Conservation (phyloP, 2,797 vertebrate genomes). For the Sebastes itinus region DNA sequence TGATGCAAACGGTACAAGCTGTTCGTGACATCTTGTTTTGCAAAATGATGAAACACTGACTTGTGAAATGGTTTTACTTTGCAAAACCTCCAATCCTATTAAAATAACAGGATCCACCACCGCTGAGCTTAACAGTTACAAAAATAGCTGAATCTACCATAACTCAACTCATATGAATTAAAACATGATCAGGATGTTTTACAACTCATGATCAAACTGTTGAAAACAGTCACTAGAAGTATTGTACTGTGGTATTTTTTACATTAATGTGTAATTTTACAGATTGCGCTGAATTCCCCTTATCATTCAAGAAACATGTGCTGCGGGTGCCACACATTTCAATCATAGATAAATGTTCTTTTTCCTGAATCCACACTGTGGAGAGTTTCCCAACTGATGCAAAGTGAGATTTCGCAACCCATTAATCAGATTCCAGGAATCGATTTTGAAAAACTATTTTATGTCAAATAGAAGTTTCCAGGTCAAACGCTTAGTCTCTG, state of each 20-base stretch:
- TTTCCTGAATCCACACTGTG: not conserved
- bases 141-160: not conserved
- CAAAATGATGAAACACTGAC: not conserved
- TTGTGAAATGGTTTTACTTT: not conserved
- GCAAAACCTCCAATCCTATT: not conserved
- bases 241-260: not conserved
- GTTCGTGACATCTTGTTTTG: not conserved
- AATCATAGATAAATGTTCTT: not conserved
- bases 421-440: constrained; percentile 30
- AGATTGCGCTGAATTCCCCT: not conserved
- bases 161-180: not conserved
- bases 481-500: not conserved
- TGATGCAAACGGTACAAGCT: constrained; percentile 11
- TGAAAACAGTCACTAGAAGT: not conserved
- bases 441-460: not conserved
- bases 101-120: not conserved
- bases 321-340: too few relatives aligned
- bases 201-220: not conserved
- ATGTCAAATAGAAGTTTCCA: constrained; percentile 17
- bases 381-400: not conserved
- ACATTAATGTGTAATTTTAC: not conserved
- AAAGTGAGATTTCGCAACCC: constrained; percentile 29
- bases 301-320: not conserved
- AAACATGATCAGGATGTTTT: not conserved
- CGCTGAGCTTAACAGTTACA: not conserved